Evolutionary conservation across 2,113 vertebrate species (phyloP).

Genomic region (Colistium nudipinnis): DNA sequence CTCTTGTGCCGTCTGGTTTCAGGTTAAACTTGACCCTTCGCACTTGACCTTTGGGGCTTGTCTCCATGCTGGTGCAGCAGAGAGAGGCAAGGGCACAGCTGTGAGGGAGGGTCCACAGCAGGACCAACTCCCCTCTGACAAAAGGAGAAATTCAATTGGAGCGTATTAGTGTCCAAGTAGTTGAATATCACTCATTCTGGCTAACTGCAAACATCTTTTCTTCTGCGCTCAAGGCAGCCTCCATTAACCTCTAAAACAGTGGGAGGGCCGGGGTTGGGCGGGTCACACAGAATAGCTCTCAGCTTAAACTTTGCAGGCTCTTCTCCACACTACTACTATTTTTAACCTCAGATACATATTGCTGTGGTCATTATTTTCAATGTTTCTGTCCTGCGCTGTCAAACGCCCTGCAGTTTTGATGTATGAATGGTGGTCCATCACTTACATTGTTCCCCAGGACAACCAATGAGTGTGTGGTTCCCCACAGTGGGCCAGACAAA

Average conservation of each 20-base stretch:
- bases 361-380: conserved; percentile 83
- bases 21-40: conserved; percentile 80
- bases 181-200: conserved; percentile 76
- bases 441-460: conserved; percentile 79
- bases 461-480: conserved; percentile 77
- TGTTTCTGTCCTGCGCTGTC: conserved; percentile 78
- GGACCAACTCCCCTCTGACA: conserved; percentile 71
- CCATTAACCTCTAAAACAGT: conserved; percentile 75
- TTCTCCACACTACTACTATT: conserved; percentile 71
- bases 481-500: conserved; percentile 79
- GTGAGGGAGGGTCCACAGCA: conserved; percentile 71
- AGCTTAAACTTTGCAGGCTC: conserved; percentile 64
- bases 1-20: conserved; percentile 67
- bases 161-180: conserved; percentile 76
- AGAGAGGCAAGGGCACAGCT: conserved; percentile 72
- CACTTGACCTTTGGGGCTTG: conserved; percentile 75
- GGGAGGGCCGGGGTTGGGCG: conserved; percentile 52
- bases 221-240: conserved; percentile 66
- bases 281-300: conserved; percentile 57
- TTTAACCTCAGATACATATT: conserved; percentile 82
- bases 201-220: conserved; percentile 79
- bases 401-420: conserved; percentile 79
- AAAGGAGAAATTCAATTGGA: conserved; percentile 78
- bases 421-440: conserved; percentile 82
- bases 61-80: conserved; percentile 54